These are phyloP conservation scores for Ranitomeya variabilis DNA, from an alignment of 2,113 vertebrate species.

Conservation along the genomic window DNA sequence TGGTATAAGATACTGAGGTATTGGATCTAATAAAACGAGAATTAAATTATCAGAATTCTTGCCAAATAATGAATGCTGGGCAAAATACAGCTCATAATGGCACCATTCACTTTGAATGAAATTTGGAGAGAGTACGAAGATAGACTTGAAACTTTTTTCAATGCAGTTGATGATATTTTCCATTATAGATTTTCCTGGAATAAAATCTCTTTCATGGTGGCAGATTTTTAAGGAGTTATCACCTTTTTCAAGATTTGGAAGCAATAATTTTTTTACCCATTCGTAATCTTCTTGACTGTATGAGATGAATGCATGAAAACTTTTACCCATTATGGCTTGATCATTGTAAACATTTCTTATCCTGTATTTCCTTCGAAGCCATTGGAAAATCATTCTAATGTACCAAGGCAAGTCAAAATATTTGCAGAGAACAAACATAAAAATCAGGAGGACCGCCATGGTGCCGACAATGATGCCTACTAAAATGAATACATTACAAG, in stretches of 20 bases:
- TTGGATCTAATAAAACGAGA: slow-evolving; percentile 83
- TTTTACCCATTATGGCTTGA: slow-evolving; percentile 61
- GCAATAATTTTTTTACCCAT: slow-evolving; percentile 81
- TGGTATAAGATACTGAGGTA: slow-evolving; percentile 82
- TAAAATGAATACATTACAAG: slow-evolving; percentile 76
- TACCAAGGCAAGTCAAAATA: slow-evolving; percentile 86
- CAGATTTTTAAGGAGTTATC: slow-evolving; percentile 72
- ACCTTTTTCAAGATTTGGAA: slow-evolving; percentile 81
- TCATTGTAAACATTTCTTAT: slow-evolving; percentile 59
- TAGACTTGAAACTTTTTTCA: slow-evolving; percentile 83
- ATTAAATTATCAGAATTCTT: slow-evolving; percentile 76
- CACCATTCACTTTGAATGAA: slow-evolving; percentile 94
- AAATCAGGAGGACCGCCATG: slow-evolving; percentile 63
- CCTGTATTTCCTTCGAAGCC: slow-evolving; percentile 81
- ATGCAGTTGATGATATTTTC: slow-evolving; percentile 88
- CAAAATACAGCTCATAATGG: slow-evolving; percentile 93
- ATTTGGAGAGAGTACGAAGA: slow-evolving; percentile 88
- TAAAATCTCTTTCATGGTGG: slow-evolving; percentile 83
- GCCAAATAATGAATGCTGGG: slow-evolving; percentile 80
- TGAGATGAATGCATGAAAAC: slow-evolving; percentile 86
- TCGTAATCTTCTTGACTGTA: slow-evolving; percentile 80
- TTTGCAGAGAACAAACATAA: slow-evolving; percentile 69
- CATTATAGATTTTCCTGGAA: slow-evolving; percentile 82
- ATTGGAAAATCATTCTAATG: slow-evolving; percentile 81
- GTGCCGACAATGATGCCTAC: slow-evolving; percentile 70